Evolutionary conservation across 2,113 vertebrate species (phyloP).

Genomic region (Macquaria australasica): DNA sequence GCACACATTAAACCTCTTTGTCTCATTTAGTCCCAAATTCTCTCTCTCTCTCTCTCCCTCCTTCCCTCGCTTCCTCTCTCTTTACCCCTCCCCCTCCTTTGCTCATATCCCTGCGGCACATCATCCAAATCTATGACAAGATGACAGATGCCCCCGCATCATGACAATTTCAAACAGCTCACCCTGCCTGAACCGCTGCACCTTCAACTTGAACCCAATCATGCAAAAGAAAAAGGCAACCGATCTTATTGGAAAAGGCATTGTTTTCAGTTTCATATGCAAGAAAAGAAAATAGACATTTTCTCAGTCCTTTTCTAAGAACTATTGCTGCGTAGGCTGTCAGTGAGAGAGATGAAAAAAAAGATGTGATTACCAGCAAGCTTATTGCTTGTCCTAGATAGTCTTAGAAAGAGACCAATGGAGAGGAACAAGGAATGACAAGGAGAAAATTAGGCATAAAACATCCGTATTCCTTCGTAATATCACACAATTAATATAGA

Average conservation of each 20-base stretch:
- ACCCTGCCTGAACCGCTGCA: constrained; percentile 42
- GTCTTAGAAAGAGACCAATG: constrained; percentile 42
- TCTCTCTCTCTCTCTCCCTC: constrained; percentile 14
- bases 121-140: constrained; percentile 57
- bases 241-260: neutral
- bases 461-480: constrained; percentile 31
- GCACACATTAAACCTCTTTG: constrained; percentile 52
- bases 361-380: constrained; percentile 42
- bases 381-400: constrained; percentile 50
- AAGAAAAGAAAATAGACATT: constrained; percentile 40
- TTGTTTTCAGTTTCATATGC: constrained; percentile 31
- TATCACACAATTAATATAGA: constrained; percentile 47
- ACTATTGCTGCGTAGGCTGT: constrained; percentile 48
- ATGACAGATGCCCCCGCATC: constrained; percentile 59
- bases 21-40: constrained; percentile 35
- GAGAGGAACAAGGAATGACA: constrained; percentile 7
- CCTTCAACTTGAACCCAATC: constrained; percentile 65
- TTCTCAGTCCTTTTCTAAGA: constrained; percentile 37
- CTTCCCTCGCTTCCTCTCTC: neutral
- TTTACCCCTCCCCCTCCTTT: constrained; percentile 8
- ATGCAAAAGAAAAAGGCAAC: constrained; percentile 37
- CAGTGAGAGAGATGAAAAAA: constrained; percentile 56
- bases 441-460: constrained; percentile 27
- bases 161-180: constrained; percentile 46
- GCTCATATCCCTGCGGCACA: constrained; percentile 37